Percentiles rank a stretch among this genome's conserved stretches.
Conservation (phyloP, 2,888 invertebrate species). For the Phymatocera aterrima region DNA sequence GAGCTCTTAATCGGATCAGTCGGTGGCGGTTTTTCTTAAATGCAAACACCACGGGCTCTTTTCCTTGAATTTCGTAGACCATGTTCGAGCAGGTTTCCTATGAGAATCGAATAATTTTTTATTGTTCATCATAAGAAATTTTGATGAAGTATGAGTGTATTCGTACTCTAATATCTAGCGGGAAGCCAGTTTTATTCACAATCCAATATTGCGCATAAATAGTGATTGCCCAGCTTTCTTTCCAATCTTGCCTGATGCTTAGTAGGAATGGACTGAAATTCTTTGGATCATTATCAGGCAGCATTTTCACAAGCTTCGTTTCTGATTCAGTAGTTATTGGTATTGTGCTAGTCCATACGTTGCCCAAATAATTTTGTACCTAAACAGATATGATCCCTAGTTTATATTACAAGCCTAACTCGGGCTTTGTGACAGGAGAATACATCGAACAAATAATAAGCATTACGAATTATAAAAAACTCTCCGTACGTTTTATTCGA, state of each 20-base stretch:
- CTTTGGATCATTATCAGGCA: conserved; percentile 82
- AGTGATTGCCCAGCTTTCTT: conserved; percentile 80
- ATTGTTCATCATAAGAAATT: neutral
- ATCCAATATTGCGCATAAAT: conserved; percentile 92
- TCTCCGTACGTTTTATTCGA: conserved; percentile 1
- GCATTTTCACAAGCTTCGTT: conserved; percentile 80
- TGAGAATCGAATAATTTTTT: conserved; percentile 24
- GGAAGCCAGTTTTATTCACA: conserved; percentile 91
- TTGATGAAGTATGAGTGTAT: conserved; percentile 19
- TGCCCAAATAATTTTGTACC: conserved; percentile 80
- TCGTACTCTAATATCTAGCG: conserved; percentile 86
- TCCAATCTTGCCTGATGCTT: conserved; percentile 81
- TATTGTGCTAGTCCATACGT: conserved; percentile 84
- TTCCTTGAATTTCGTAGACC: conserved; percentile 78
- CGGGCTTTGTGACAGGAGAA: neutral
- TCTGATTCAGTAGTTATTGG: conserved; percentile 82
- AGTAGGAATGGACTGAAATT: conserved; percentile 82
- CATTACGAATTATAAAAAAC: conserved; percentile 34
- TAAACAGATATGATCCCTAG: conserved; percentile 59
- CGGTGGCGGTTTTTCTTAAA: conserved; percentile 77
- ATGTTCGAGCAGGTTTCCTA: conserved; percentile 81
- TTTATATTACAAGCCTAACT: conserved; percentile 4
- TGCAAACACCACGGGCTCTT: conserved; percentile 84
- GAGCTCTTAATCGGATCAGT: conserved; percentile 77
- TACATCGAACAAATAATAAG: neutral